Evolutionary conservation across 92 coral and sea anemone species (phyloP), one percentile per base, ranked within the genome.

Genomic region (Meandrina meandrites): DNA sequence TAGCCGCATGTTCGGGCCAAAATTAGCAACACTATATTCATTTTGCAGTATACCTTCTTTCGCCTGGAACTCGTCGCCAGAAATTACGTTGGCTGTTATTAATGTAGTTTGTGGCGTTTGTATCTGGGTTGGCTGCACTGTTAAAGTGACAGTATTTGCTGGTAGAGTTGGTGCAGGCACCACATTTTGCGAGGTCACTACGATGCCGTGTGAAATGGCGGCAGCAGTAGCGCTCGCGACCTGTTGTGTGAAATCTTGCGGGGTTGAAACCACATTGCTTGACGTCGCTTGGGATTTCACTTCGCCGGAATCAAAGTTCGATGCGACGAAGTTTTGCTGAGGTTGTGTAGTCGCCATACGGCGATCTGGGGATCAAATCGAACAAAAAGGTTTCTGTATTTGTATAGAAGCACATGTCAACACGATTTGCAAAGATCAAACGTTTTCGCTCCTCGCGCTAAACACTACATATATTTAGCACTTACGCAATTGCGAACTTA

Each of bases 341-440:
- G 96, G 94, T 51, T 91, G 93, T 80, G 98, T 86, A 50, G 98
- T 91, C 79, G 98, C 98, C 98, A 94, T 94, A 50, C 80, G 93
- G 89, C 91, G 92, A 90, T 93, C 98, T 94, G 84, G 28, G 88
- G 87, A 76, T 69, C 66, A 86, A 92, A 83, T 68, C 79, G 87
- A 78, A 88, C 81, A 84, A 73, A 71, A 87, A 62, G 45, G 88
- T 62, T 83, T 66, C 56, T 77, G 84, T 82, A 78, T 87, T 86
- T 90, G 92, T 85, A 70, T 77, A 81, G n/a, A 90, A 81, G 16
- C 57, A 76, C 88, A 76, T 85, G 88, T 85, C 81, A 85, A 85
- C 88, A 85, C 16, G 58, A 62, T 62, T 18, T 47, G 45, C 45
- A 40, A 40, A 40, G n/a, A 45, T 77, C 83, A 66, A 86, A 42